Evolutionary conservation across 2,797 vertebrate species (phyloP), one percentile per base, ranked within the genome.

Genomic region (Loriculus beryllinus): DNA sequence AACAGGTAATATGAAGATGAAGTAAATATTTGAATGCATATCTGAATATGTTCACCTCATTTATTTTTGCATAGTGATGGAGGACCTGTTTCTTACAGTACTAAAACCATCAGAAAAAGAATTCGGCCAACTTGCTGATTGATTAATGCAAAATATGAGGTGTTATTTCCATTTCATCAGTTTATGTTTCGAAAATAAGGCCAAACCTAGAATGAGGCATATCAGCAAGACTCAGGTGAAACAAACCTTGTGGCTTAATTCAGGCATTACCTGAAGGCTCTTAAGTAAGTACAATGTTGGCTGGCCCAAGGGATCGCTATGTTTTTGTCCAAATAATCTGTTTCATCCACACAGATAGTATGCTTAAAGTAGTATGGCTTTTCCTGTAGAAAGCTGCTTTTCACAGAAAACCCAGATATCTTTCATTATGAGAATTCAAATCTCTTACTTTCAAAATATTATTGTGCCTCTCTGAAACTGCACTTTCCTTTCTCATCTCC

Each of bases 171-270:
- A 19, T 62, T 69, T 86, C 14, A 65, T 37, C 31, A 37, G 7
- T 5, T 64, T 39, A 4, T 21, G 7, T 75, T 71, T 71, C 4
- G 14, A 64, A 82, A 84, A 43, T 13, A 35, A 71, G 4, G 8
- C 18, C 7, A 59, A 63, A 13, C 20, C 18, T 54, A 16, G 15
- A 78, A 63, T 0, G 3, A 6, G 31, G 7, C 1, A 0, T 74
- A 63, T 60, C 62, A 79, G 15, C 17, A 31, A 52, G 28, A 33
- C 5, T 31, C 28, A 62, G 29, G 22, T 47, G 39, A 57, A 82
- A 63, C 6, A 77, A 68, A 14, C 7, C 7, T 62, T 57, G 33
- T 56, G 52, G 7, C 31, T 89, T 71, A 49, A 63, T 25, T 68
- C 22, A 10, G 37, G 22, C 35, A 54, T 72, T 68, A 26, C 40